Percentiles rank a stretch among this genome's conserved stretches.
These are phyloP conservation scores for Cantharis flavilabris DNA, from an alignment of 2,888 invertebrate genomes.

Conservation along the genomic window DNA sequence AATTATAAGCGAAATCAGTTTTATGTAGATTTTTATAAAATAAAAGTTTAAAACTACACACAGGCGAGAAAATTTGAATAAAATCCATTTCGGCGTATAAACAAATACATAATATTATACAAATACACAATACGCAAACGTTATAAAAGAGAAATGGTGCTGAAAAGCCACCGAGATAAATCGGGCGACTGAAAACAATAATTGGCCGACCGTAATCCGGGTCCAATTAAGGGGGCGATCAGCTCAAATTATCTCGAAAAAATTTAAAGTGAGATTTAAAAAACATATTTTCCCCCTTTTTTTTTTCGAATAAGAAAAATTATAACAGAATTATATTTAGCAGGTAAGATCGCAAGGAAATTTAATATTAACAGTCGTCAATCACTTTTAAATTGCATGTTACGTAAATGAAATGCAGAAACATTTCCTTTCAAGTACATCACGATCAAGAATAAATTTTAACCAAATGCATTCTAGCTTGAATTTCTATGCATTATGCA, in stretches of 20 bases:
- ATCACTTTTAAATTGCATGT: background rate
- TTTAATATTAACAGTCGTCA: background rate
- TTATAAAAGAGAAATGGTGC: conserved; percentile 38
- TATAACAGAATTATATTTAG: background rate
- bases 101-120: conserved; percentile 11
- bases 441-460: background rate
- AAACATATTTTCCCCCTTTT: background rate
- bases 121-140: conserved; percentile 4
- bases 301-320: background rate
- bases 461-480: background rate
- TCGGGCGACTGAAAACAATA: conserved; percentile 46
- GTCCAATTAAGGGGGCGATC: conserved; percentile 42
- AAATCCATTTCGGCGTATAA: conserved; percentile 10
- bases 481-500: background rate
- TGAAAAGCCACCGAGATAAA: conserved; percentile 44
- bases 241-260: conserved; percentile 20
- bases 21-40: background rate
- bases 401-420: background rate
- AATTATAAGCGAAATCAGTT: background rate
- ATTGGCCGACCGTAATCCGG: conserved; percentile 44
- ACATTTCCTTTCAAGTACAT: background rate
- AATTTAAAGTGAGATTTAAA: background rate
- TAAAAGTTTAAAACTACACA: background rate
- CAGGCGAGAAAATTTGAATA: background rate
- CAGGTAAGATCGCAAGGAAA: background rate